Conservation (phyloP, 1,140 invertebrate genomes). For the Drosophila tropicalis region DNA sequence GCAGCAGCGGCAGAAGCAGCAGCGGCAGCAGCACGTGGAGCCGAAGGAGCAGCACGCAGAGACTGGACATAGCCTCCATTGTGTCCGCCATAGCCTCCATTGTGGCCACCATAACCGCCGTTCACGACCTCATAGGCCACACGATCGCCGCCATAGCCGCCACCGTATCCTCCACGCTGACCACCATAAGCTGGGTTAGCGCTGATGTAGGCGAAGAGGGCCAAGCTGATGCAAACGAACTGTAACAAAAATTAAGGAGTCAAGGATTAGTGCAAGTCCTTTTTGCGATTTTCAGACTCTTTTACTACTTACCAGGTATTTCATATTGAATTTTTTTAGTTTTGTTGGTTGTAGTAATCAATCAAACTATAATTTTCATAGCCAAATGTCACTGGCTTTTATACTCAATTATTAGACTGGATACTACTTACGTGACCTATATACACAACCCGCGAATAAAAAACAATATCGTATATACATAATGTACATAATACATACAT, state of each 20-base stretch:
- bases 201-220: constrained; percentile 60
- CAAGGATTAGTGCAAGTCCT: constrained; percentile 43
- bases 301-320: constrained; percentile 72
- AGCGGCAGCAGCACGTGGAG: constrained; percentile 44
- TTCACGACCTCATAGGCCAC: constrained; percentile 49
- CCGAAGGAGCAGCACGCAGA: constrained; percentile 16
- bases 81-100: constrained; percentile 15
- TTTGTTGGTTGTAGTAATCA: constrained; percentile 76
- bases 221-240: constrained; percentile 55
- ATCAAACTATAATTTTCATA: constrained; percentile 74
- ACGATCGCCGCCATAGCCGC: constrained; percentile 19
- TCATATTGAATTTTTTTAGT: constrained; percentile 71
- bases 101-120: constrained; percentile 16
- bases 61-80: constrained; percentile 24
- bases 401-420: constrained; percentile 57
- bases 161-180: constrained; percentile 38
- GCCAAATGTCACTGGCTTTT: constrained; percentile 48
- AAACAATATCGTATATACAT: constrained; percentile 6
- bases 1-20: constrained; percentile 40
- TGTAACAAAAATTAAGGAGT: constrained; percentile 11
- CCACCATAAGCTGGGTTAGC: constrained; percentile 45
- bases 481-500: not conserved
- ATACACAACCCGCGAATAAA: constrained; percentile 13
- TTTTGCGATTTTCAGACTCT: not conserved
- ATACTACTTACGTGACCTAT: constrained; percentile 69